Base-by-base conservation (phyloP, 2,797 vertebrate genomes). In the Pseudochromis fuscus region DNA sequence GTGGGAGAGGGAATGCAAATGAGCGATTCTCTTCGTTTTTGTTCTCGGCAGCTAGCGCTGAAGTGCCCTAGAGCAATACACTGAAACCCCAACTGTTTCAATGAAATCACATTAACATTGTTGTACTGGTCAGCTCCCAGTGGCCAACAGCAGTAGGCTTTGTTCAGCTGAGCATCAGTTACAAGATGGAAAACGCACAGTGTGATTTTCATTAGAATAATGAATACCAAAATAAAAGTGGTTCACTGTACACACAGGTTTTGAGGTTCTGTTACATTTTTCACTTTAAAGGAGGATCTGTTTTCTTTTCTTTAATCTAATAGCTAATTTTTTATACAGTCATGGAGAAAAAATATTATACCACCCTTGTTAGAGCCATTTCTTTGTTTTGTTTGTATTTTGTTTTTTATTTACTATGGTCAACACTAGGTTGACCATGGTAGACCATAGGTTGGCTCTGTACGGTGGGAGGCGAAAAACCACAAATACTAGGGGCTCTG, bases 31-130 rank as follows among this genome's bases (percentile, higher is more conserved):
- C 4, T 65, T 3, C 1, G 1, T 48, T 66, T 53, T n/a, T n/a
- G n/a, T n/a, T 38, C 25, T 33, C n/a, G 0, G 28, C 38, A 48
- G 40, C 27, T 37, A 53, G 24, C 1, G 4, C 33, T 51, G 25
- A 64, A 44, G 33, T 49, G 75, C 67, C 78, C 60, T 72, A 67
- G 65, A 83, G 59, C 58, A 75, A 57, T 1, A 31, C 45, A 48
- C 5, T 35, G 25, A 67, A 65, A 50, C 11, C 1, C 13, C 5
- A 35, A 45, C 25, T 7, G 40, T 67, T 65, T 63, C 19, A 21
- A 4, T 35, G 12, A 19, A 30, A 25, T 15, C 31, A 25, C 44
- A 72, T 52, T 46, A 56, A 46, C 60, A 16, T 24, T 7, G 23
- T n/a, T 46, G 24, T 42, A 42, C 44, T 27, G 62, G 48, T 61